phyloP scores from a whole-genome alignment of 2,113 vertebrate genomes.

The Motacilla tschutschensis region DNA sequence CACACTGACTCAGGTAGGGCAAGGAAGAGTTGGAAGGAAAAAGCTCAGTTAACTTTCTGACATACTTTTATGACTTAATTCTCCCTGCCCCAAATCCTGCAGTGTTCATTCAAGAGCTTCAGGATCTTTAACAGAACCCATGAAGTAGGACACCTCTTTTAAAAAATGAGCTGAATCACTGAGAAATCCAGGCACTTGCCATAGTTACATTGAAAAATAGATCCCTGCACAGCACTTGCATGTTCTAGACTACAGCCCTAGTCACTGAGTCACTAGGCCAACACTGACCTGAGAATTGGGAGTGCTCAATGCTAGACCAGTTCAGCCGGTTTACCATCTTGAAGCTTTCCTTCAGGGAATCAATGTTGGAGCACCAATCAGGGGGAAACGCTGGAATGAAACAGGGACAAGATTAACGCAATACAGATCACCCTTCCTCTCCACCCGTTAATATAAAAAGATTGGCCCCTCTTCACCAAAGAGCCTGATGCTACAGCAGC shows the following conservation, averaged over 20 bases:
- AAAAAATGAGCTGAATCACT: neutral
- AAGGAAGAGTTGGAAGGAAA: neutral
- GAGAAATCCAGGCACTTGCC: neutral
- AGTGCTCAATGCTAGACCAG: constrained; percentile 95
- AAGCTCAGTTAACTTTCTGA: neutral
- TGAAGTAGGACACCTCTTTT: neutral
- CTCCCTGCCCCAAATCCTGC: neutral
- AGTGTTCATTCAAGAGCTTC: neutral
- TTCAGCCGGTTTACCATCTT: constrained; percentile 92
- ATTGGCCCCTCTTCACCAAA: neutral
- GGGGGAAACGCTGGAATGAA: constrained; percentile 79
- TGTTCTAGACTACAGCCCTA: neutral
- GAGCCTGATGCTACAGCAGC: neutral
- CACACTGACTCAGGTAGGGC: neutral
- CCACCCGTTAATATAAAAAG: neutral
- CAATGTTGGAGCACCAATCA: constrained; percentile 91
- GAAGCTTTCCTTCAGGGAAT: constrained; percentile 95
- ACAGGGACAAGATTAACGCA: neutral
- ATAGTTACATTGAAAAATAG: fast-evolving
- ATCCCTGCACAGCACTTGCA: neutral
- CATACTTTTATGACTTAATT: neutral
- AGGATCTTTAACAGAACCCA: neutral
- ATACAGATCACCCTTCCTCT: neutral
- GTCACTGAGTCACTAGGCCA: neutral
- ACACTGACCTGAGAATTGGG: constrained; percentile 88